Conservation (phyloP, 2,113 vertebrate species). For the Tachycineta bicolor region DNA sequence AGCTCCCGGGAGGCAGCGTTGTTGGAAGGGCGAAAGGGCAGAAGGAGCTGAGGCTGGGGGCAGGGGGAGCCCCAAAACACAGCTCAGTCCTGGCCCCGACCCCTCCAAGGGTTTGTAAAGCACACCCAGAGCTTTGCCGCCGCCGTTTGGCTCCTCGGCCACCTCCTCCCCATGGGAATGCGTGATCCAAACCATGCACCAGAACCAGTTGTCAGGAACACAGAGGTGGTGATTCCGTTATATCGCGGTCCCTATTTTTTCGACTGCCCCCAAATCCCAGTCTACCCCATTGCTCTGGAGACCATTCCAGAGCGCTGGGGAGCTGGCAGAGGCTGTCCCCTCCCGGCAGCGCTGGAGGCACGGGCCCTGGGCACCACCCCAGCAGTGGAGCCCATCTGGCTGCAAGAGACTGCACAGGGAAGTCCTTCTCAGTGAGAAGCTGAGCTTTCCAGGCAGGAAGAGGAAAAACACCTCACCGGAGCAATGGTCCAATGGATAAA, state of each 20-base stretch:
- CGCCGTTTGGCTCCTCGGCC: background rate
- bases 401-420: background rate
- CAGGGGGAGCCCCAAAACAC: background rate
- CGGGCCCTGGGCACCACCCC: background rate
- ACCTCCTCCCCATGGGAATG: background rate
- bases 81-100: background rate
- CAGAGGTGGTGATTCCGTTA: fast-evolving
- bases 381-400: background rate
- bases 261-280: fast-evolving
- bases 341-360: fast-evolving
- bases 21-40: background rate
- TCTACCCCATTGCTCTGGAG: fast-evolving
- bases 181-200: background rate
- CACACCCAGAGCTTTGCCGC: background rate
- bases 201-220: background rate
- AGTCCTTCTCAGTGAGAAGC: background rate
- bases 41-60: background rate
- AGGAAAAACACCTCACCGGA: background rate
- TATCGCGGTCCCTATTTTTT: too few species aligned
- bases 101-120: background rate
- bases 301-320: background rate
- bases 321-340: background rate
- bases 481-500: background rate
- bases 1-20: fast-evolving
- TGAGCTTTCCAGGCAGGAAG: background rate